Conservation (phyloP, 2,888 invertebrate genomes). For the Stictocephala bisonia region DNA sequence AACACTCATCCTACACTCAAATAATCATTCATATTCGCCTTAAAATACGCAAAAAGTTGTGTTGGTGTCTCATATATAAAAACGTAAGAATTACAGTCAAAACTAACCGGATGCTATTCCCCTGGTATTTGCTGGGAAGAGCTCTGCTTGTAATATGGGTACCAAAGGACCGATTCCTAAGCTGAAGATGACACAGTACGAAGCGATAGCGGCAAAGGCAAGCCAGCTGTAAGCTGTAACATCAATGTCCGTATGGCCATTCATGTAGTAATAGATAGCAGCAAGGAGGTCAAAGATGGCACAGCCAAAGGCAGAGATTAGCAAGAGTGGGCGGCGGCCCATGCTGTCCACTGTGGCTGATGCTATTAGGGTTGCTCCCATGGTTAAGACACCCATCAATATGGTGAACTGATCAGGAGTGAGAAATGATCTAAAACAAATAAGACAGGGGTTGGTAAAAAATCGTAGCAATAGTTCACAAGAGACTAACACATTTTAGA, state of each 20-base stretch:
- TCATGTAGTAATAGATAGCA: conserved; percentile 51
- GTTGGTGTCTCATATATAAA: too few relatives aligned
- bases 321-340: conserved; percentile 50
- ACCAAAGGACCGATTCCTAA: conserved; percentile 67
- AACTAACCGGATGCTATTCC: conserved; percentile 69
- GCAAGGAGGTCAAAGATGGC: conserved; percentile 46
- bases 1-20: too few relatives aligned
- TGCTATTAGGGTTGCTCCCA: conserved; percentile 27
- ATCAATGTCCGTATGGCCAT: conserved; percentile 48
- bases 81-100: too few relatives aligned
- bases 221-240: conserved; percentile 51
- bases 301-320: conserved; percentile 50
- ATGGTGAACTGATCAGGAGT: conserved; percentile 50
- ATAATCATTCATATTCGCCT: too few relatives aligned
- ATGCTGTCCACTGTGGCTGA: conserved; percentile 49
- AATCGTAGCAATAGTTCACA: background rate
- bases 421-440: conserved; percentile 32
- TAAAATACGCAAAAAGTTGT: too few relatives aligned
- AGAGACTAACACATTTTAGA: background rate
- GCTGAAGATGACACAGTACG: conserved; percentile 48
- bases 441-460: conserved; percentile 4
- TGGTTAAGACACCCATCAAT: conserved; percentile 33
- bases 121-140: conserved; percentile 74
- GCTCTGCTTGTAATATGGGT: conserved; percentile 71
- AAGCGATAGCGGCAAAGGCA: conserved; percentile 42